Evolutionary conservation across 2,113 vertebrate species (phyloP), one percentile per base, ranked within the genome.

Genomic region (Gallinago media): DNA sequence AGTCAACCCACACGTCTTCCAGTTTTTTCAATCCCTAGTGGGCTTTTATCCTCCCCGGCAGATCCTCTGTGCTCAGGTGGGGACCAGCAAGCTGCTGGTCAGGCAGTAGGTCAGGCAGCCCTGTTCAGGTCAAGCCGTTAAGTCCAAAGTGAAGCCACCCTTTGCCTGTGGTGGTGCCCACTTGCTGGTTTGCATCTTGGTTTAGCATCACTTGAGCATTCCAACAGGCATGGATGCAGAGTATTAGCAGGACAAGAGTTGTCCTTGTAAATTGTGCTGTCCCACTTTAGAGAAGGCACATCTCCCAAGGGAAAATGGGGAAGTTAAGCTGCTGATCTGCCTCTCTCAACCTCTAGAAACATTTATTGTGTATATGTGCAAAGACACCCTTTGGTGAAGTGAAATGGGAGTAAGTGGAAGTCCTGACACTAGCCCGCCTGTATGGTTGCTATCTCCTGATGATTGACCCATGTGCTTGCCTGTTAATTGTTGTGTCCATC

Each of bases 1-100:
- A 0, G 3, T 12, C 29, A 50, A 6, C 12, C 22, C n/a, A 1
- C 9, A 0, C 2, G 8, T 14, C 8, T 38, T 32, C 21, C 21
- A 0, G 23, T 8, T 56, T 12, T 6, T 38, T 61, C 34, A 1
- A 2, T 54, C 38, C 14, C 15, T 3, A 3, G 11, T 1, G 1
- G 29, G 29, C 47, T 47, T 47, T 11, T n/a, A 8, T 20, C 10
- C 44, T 50, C 18, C 13, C 20, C 1, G 7, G 27, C 76, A 38
- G 36, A 15, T 52, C 52, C 29, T 42, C 52, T 20, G 16, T n/a
- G 2, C 13, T 42, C 14, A 2, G 36, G 8, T 15, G 8, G 34
- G 15, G 26, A 34, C 34, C 3, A 3, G 66, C 14, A 7, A 15
- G 26, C 34, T 31, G 46, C 21, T 61, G 21, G 38, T 38, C 38